A percentile compares a stretch with the other conserved stretches of the same genome.
These are phyloP conservation scores for Mythimna lalbum DNA, from an alignment of 2,888 invertebrate genomes.

Conservation along the genomic window DNA sequence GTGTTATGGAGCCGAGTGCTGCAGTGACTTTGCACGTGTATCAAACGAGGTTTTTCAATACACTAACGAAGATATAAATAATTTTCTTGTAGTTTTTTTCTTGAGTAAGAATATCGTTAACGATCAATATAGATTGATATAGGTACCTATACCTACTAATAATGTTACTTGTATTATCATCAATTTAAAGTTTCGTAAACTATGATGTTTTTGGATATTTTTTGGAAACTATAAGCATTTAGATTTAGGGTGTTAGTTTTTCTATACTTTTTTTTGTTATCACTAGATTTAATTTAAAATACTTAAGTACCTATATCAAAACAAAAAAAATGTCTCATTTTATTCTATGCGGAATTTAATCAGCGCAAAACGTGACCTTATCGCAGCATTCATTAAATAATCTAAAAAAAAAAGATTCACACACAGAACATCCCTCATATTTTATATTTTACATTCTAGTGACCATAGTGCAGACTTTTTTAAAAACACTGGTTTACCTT, in stretches of 20 bases:
- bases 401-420: slow-evolving; percentile 57
- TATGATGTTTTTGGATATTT: not conserved
- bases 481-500: not conserved
- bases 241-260: no score
- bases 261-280: not conserved
- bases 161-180: no score
- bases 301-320: not conserved
- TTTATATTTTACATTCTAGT: no score
- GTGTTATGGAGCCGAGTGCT: no score
- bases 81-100: not conserved
- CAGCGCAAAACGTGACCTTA: slow-evolving; percentile 50
- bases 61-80: no score
- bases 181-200: not conserved
- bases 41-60: no score
- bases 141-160: no score
- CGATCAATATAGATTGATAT: not conserved
- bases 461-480: slow-evolving; percentile 21
- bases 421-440: no score
- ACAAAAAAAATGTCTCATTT: slow-evolving; percentile 35
- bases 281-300: not conserved
- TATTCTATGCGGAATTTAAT: slow-evolving; percentile 30
- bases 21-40: no score
- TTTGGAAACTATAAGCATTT: no score
- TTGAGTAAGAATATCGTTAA: not conserved
- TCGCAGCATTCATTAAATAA: slow-evolving; percentile 51